Conservation (phyloP, 2,888 invertebrate genomes). For the Branchellion lobata region DNA sequence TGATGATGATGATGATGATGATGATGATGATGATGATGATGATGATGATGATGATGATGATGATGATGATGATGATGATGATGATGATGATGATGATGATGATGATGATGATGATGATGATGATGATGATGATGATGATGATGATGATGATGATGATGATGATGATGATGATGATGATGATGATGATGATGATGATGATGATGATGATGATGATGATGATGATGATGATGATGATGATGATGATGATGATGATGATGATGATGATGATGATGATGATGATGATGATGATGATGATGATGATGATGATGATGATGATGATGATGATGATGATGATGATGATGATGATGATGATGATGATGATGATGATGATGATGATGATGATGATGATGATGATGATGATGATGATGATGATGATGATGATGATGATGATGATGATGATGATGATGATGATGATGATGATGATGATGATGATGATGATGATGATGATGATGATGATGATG, state of each 20-base stretch:
- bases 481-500: not conserved
- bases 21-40: constrained; percentile 24
- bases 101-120: not conserved
- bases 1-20: constrained; percentile 25
- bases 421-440: too few relatives aligned
- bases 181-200: constrained; percentile 2
- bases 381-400: too few relatives aligned
- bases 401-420: too few relatives aligned
- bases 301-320: too few relatives aligned
- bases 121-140: not conserved
- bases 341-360: too few relatives aligned
- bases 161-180: not conserved
- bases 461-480: not conserved
- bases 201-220: not conserved
- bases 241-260: not conserved
- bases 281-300: too few relatives aligned
- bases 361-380: too few relatives aligned
- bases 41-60: constrained; percentile 31
- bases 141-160: not conserved
- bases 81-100: not conserved
- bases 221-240: not conserved
- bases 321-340: too few relatives aligned
- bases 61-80: constrained; percentile 11
- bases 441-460: not conserved
- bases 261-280: not conserved